Evolutionary conservation across 2,888 invertebrate species (phyloP).

Genomic region (Melitaea athalia): DNA sequence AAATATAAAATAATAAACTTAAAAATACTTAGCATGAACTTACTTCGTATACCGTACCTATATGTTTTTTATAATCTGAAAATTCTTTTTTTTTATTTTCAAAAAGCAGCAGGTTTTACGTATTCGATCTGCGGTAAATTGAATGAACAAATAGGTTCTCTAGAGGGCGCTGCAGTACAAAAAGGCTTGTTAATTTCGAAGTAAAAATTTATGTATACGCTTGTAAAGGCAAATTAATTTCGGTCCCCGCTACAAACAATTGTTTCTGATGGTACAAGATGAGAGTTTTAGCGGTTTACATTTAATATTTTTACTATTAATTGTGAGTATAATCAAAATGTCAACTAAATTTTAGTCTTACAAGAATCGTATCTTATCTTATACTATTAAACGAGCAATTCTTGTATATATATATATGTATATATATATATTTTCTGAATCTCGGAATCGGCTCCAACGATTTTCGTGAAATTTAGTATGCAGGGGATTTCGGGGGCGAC

Average conservation of each 20-base stretch:
- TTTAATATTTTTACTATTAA: neutral
- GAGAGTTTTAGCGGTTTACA: neutral
- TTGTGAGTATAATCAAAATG: no score
- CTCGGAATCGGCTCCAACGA: no score
- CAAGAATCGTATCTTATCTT: no score
- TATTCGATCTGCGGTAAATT: conserved; percentile 20
- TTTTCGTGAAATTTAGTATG: no score
- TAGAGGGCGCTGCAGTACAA: conserved; percentile 19
- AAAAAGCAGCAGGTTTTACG: neutral
- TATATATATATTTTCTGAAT: no score
- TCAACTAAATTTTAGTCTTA: no score
- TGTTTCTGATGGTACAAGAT: conserved; percentile 3
- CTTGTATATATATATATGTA: no score
- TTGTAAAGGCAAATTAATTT: conserved; percentile 36
- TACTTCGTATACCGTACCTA: neutral
- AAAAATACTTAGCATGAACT: neutral
- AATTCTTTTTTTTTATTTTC: neutral
- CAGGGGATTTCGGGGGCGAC: no score
- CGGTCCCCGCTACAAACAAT: conserved; percentile 31
- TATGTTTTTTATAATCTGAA: neutral
- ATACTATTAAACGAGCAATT: no score
- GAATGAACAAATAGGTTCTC: conserved; percentile 24
- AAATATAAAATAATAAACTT: no score
- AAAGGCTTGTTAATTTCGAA: conserved; percentile 27
- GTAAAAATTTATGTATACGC: conserved; percentile 28